phyloP scores from a whole-genome alignment of 2,113 vertebrate species.

The Sphyrna mokarran region DNA sequence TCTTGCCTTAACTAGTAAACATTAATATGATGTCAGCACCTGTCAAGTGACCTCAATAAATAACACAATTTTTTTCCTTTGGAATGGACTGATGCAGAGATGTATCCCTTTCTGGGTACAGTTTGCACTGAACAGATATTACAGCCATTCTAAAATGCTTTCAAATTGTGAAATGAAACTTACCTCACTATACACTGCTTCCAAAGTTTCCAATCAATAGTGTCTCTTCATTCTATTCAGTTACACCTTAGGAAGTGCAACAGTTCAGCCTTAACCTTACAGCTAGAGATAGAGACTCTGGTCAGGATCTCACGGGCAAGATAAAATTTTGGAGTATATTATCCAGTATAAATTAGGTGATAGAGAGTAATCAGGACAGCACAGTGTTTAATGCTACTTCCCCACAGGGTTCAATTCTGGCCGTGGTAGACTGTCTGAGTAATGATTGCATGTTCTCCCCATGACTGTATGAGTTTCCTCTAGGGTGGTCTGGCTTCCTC shows the following conservation, averaged over 20 bases:
- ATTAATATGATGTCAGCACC: neutral
- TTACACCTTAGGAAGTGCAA: neutral
- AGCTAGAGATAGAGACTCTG: neutral
- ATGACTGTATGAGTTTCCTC: too few relatives aligned
- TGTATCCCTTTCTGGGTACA: neutral
- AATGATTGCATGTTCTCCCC: too few relatives aligned
- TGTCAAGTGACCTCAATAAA: neutral
- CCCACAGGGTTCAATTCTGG: too few relatives aligned
- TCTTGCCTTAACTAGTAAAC: neutral
- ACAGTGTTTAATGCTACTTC: too few relatives aligned
- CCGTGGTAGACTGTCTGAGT: too few relatives aligned
- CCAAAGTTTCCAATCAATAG: neutral
- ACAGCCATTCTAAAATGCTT: neutral
- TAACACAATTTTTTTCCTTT: neutral
- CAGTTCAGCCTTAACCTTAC: neutral
- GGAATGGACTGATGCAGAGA: neutral
- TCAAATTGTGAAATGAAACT: neutral
- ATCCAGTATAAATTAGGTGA: neutral
- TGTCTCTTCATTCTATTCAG: neutral
- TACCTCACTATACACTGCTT: neutral
- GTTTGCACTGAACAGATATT: neutral
- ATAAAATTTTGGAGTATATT: neutral
- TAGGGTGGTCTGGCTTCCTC: too few relatives aligned
- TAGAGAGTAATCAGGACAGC: neutral
- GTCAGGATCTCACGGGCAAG: neutral